Base-by-base conservation (phyloP, 2,797 vertebrate genomes). In the Margarornis squamiger region DNA sequence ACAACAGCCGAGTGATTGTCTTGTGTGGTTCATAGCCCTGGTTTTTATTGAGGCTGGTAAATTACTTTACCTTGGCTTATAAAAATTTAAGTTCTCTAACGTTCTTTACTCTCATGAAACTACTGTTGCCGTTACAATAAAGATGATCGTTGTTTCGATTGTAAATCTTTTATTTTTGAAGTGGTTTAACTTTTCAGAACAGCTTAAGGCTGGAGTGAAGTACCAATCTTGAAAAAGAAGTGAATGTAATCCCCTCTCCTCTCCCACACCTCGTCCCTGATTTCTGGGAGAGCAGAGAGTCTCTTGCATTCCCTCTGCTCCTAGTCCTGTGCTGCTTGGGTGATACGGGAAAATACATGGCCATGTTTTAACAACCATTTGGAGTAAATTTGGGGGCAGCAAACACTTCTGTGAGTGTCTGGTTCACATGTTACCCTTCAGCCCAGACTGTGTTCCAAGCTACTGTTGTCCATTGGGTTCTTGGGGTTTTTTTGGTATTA, bases 81-180 rank as follows among this genome's bases (percentile, higher is more conserved):
- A 88, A 91, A 95, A 82, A 57, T 16, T 78, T 43, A 90, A 93
- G 81, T 95, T 94, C 84, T 95, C 88, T 88, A 67, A 91, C 82
- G 6, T 70, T 95, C 96, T 97, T 95, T 84, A 89, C 94, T 95
- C 43, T 94, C 80, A 51, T 96, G 95, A 94, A 95, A 93, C 82
- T 94, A 92, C 91, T 92, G 88, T 83, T 94, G 82, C 96, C 62
- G 26, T 84, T 96, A 73, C 67, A 93, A 86, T 96, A 94, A 96
- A 96, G 85, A 93, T 92, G 87, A 78, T 93, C 85, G 58, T 94
- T 97, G 91, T 97, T 97, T 96, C 91, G 83, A 96, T 93, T 95
- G 49, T 92, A 96, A 93, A 96, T 96, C 91, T 91, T 81, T 86
- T 32, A 67, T 34, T 82, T 94, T 57, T 71, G 73, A 82, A 96